Base-by-base conservation (phyloP, 2,888 invertebrate species). In the Limnephilus lunatus region DNA sequence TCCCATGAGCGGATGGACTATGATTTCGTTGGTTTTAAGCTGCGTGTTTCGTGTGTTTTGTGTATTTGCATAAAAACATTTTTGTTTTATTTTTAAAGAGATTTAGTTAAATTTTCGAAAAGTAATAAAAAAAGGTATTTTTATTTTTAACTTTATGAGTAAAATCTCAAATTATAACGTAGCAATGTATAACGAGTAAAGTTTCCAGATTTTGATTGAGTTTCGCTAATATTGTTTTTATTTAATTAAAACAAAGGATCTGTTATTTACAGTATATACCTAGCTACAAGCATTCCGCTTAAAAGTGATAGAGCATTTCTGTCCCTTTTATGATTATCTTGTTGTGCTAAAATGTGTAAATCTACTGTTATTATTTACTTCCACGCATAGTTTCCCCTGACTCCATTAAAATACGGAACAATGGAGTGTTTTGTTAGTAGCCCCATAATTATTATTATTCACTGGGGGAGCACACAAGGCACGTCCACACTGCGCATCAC, bases 311-410 rank as follows among this genome's bases (percentile, higher is more conserved):
- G 7, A 14, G 30, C 81, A 1, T 32, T 30, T 82, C 15, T 3
- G 82, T 82, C 32, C 31, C 4, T 82, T 82, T 82, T 15, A 31
- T 0, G 25, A n/a, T 68, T 68, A 68, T 68, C 68, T 25, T 68
- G 25, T 68, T 68, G n/a, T n/a, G 25, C n/a, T 68, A 68, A 68
- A 68, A n/a, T 25, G 68, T 68, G 68, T 25, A 68, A 25, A 68
- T 68, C n/a, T 68, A 68, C 68, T 32, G 81, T 81, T 81, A 82
- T 82, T 82, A 82, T 31, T 82, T 32, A 82, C 32, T 31, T 82
- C 32, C 32, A 5, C 32, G 32, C 31, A 31, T 82, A 82, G 30
- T 82, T 82, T 82, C 32, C 30, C 32, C 19, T 82, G 82, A 82
- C 31, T 82, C 82, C 32, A 82, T 82, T 32, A 82, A 82, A 31